A percentile compares a stretch with the other conserved stretches of the same genome.
phyloP scores from a whole-genome alignment of 2,113 vertebrate genomes.

The Chrysemys picta region DNA sequence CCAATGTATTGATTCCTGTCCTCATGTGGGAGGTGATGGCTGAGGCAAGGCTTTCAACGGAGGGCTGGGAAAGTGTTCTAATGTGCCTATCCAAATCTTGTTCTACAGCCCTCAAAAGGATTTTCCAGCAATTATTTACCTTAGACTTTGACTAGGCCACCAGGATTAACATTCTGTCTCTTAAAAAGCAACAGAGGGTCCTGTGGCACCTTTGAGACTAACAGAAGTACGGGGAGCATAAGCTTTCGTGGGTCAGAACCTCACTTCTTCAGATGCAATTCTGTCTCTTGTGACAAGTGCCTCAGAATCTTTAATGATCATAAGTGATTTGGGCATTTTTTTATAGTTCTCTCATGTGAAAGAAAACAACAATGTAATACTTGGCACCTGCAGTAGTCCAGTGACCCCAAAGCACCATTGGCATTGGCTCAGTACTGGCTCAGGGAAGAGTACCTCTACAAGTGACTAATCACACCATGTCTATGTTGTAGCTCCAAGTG shows the following conservation, averaged over 20 bases:
- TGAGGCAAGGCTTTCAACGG: no score
- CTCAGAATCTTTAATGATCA: background rate
- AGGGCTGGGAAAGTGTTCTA: no score
- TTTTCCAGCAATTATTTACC: background rate
- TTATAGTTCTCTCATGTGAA: background rate
- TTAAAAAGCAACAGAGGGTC: no score
- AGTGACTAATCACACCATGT: fast-evolving
- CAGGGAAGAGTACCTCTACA: background rate
- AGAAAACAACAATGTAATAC: background rate
- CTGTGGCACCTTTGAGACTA: no score
- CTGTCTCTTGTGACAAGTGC: background rate
- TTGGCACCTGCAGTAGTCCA: background rate
- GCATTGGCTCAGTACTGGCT: background rate
- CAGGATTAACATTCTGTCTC: background rate
- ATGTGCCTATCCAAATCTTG: no score
- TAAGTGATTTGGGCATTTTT: background rate
- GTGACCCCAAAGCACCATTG: background rate
- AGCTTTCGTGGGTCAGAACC: no score
- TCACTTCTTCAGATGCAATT: no score
- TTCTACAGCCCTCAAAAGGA: no score
- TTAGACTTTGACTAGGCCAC: background rate
- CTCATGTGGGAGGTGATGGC: no score
- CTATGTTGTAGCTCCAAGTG: constrained; percentile 37
- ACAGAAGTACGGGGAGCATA: no score
- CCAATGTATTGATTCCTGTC: no score